A percentile compares a stretch with the other conserved stretches of the same genome.
Evolutionary conservation across 2,113 vertebrate species (phyloP).

Genomic region (Triplophysa siluroides): DNA sequence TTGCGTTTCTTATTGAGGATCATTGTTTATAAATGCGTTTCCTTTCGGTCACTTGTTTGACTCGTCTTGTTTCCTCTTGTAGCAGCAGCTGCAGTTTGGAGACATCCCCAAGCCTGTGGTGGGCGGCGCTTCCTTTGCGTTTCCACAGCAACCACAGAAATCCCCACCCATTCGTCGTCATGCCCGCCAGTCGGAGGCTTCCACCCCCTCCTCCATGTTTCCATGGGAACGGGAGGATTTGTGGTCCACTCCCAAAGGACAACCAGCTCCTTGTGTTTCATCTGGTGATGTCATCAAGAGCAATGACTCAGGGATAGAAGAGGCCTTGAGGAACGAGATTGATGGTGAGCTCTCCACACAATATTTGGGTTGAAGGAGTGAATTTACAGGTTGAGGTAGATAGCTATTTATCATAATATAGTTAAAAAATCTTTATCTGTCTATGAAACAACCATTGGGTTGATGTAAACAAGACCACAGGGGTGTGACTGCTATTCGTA

Average conservation of each 20-base stretch:
- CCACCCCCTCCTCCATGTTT: constrained; percentile 69
- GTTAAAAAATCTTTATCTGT: too few species aligned
- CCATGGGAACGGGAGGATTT: constrained; percentile 76
- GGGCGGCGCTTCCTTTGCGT: constrained; percentile 45
- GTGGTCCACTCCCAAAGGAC: constrained; percentile 57
- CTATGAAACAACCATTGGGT: too few species aligned
- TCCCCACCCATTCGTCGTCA: constrained; percentile 60
- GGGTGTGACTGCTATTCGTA: too few species aligned
- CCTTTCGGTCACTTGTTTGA: neutral
- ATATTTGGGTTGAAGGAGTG: neutral
- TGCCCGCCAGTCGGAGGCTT: constrained; percentile 57
- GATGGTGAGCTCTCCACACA: constrained; percentile 65
- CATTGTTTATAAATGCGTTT: neutral
- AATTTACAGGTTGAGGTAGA: neutral
- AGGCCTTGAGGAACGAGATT: constrained; percentile 58
- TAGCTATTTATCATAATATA: neutral
- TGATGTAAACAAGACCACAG: neutral
- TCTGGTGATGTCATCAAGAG: constrained; percentile 48
- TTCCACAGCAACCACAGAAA: constrained; percentile 63
- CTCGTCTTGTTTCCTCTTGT: neutral
- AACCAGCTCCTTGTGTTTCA: constrained; percentile 49
- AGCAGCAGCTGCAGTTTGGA: constrained; percentile 71
- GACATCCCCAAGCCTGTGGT: constrained; percentile 54
- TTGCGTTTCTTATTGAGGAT: neutral
- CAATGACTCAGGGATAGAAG: constrained; percentile 56